phyloP scores from a whole-genome alignment of 2,113 vertebrate species.

The Naja naja region DNA sequence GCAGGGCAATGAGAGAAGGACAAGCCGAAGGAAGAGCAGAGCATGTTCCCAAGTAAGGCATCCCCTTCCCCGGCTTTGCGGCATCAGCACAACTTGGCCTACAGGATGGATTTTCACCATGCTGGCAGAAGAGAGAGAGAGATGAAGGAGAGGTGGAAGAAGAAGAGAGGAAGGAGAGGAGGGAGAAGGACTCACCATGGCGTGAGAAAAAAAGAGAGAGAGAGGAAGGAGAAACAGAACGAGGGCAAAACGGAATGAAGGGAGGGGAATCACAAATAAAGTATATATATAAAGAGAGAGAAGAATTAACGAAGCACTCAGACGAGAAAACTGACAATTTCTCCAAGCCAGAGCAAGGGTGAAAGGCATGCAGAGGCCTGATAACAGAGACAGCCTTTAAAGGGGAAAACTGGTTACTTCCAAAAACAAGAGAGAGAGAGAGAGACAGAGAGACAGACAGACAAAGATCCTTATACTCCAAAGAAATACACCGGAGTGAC shows the following conservation, averaged over 20 bases:
- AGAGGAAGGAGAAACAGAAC: conserved; percentile 64
- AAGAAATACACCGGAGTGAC: conserved; percentile 25
- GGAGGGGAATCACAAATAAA: conserved; percentile 4
- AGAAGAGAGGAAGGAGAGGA: conserved; percentile 57
- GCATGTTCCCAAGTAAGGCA: conserved; percentile 38
- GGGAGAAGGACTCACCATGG: not conserved
- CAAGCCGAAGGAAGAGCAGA: conserved; percentile 4
- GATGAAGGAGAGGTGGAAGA: conserved; percentile 73
- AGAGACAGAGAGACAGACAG: conserved; percentile 27
- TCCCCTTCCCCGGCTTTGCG: conserved; percentile 74
- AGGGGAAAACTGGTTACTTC: conserved; percentile 78
- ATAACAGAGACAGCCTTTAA: conserved; percentile 92
- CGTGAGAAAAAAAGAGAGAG: conserved; percentile 50
- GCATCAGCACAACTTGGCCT: conserved; percentile 77
- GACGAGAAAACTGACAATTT: conserved; percentile 86
- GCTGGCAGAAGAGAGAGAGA: conserved; percentile 74
- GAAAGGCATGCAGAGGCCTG: conserved; percentile 89
- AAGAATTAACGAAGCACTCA: conserved; percentile 68
- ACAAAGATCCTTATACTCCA: conserved; percentile 43
- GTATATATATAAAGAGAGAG: not conserved
- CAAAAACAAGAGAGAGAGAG: conserved; percentile 31
- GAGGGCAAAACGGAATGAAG: conserved; percentile 49
- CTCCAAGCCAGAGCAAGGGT: conserved; percentile 82
- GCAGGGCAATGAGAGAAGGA: conserved; percentile 12
- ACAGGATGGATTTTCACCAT: conserved; percentile 81